Evolutionary conservation across 2,888 invertebrate species (phyloP), one percentile per base, ranked within the genome.

Genomic region (Spilosoma lubricipeda): DNA sequence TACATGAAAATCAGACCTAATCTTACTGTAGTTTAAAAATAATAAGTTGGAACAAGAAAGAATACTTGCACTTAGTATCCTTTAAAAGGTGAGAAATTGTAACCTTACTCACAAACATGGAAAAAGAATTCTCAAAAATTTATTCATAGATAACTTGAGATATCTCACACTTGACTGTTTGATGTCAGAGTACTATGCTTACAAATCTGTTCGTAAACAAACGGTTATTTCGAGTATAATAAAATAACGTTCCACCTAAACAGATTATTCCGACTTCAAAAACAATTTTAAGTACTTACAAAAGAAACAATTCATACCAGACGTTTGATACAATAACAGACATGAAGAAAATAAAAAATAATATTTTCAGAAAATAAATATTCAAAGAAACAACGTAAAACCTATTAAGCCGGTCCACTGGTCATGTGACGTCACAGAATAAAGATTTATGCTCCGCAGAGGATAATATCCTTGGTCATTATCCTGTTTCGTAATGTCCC

Each of bases 401-500:
- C 36, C 68, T 65, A 73, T 73, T 73, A 70, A 39, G 20, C 11
- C 30, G 30, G 52, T 65, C 65, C 63, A 52, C 27, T 73, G 65
- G 45, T 42, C 65, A 70, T 27, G 33, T 45, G 48, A 70, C 52
- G 73, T 69, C 64, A 70, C 66, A 70, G 36, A 52, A 70, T 70
- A 65, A 36, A 70, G 73, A 70, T 73, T 70, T 70, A 73, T 73
- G 11, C 70, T 13, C 52, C 52, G 52, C 36, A 45, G 30, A 39
- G 68, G 48, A 65, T 73, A 73, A 73, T 73, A 64, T 56, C 36
- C 23, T 65, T 13, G 42, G 52, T 27, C 56, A 42, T 73, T 73
- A 73, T 73, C 30, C 70, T 56, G 42, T 66, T 73, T 48, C 56
- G 56, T 64, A 52, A 73, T 73, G 64, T 70, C 30, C 48, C 65